Evolutionary conservation across 2,888 invertebrate species (phyloP).

Genomic region (Tetragonula carbonaria): DNA sequence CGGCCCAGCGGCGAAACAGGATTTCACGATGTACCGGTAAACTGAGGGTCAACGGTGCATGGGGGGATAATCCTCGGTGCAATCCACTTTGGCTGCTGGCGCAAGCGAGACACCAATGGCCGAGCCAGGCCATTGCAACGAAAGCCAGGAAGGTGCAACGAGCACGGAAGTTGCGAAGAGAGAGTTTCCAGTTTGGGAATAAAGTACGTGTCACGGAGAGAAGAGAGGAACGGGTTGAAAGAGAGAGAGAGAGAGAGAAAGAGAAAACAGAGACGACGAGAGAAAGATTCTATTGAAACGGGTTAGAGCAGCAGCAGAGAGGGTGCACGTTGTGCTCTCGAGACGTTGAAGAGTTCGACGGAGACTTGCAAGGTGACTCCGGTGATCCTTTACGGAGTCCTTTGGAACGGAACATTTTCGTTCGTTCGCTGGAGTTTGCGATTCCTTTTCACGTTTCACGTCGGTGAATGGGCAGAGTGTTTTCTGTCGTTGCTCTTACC

Average conservation of each 20-base stretch:
- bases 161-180: background rate
- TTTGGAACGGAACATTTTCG: slow-evolving; percentile 22
- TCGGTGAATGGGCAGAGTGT: slow-evolving; percentile 34
- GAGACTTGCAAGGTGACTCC: slow-evolving; percentile 77
- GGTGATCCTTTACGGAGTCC: slow-evolving; percentile 67
- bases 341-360: slow-evolving; percentile 68
- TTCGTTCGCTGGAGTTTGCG: slow-evolving; percentile 25
- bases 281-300: slow-evolving; percentile 46
- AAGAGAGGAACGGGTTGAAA: slow-evolving; percentile 31
- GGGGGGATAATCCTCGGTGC: slow-evolving; percentile 64
- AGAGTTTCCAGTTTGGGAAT: slow-evolving; percentile 29
- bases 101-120: slow-evolving; percentile 34
- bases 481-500: slow-evolving; percentile 16
- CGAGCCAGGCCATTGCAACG: slow-evolving; percentile 4
- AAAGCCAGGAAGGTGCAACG: slow-evolving; percentile 9
- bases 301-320: slow-evolving; percentile 21
- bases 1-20: slow-evolving; percentile 63
- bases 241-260: slow-evolving; percentile 3
- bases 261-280: slow-evolving; percentile 23
- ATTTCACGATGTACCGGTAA: slow-evolving; percentile 65
- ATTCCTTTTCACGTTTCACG: slow-evolving; percentile 45
- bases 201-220: slow-evolving; percentile 15
- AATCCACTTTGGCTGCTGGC: slow-evolving; percentile 63
- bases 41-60: slow-evolving; percentile 67
- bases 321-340: slow-evolving; percentile 53